A percentile compares a stretch with the other conserved stretches of the same genome.
Evolutionary conservation across 2,888 invertebrate species (phyloP).

Genomic region (Quadriops clusia): DNA sequence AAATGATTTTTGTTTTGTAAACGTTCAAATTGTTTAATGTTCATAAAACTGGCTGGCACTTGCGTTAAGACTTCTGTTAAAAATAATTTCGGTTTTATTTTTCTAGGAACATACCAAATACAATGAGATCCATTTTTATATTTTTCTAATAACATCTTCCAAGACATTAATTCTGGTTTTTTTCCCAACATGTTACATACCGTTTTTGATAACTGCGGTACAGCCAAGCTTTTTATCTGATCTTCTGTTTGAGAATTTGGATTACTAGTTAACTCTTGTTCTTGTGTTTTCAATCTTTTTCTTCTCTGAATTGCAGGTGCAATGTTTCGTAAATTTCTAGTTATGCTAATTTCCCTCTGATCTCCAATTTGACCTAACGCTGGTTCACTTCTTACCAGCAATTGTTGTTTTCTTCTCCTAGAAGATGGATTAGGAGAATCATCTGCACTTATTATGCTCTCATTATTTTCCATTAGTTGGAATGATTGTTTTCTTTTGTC

Average conservation of each 20-base stretch:
- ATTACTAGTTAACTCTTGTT: too few species aligned
- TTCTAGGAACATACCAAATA: slow-evolving; percentile 19
- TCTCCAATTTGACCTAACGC: too few species aligned
- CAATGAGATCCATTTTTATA: slow-evolving; percentile 15
- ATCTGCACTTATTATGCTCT: not conserved
- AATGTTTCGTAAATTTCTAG: not conserved
- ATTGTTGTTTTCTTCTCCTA: slow-evolving; percentile 12
- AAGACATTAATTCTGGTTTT: too few species aligned
- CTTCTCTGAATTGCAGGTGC: slow-evolving; percentile 3
- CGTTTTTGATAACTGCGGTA: too few species aligned
- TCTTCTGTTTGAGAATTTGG: too few species aligned
- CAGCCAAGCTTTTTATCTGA: too few species aligned
- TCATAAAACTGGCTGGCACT: slow-evolving; percentile 23
- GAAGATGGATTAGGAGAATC: not conserved
- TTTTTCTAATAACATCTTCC: too few species aligned
- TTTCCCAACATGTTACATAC: too few species aligned
- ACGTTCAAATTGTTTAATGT: slow-evolving; percentile 20
- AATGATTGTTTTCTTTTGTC: not conserved
- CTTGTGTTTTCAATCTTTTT: too few species aligned
- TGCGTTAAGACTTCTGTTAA: slow-evolving; percentile 13
- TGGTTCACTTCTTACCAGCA: slow-evolving; percentile 9
- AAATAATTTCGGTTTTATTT: slow-evolving; percentile 14
- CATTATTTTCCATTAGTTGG: not conserved
- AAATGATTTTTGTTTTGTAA: slow-evolving; percentile 9
- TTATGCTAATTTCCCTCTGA: too few species aligned